Conservation (phyloP, 2,888 invertebrate genomes). For the Folsomia candida region DNA sequence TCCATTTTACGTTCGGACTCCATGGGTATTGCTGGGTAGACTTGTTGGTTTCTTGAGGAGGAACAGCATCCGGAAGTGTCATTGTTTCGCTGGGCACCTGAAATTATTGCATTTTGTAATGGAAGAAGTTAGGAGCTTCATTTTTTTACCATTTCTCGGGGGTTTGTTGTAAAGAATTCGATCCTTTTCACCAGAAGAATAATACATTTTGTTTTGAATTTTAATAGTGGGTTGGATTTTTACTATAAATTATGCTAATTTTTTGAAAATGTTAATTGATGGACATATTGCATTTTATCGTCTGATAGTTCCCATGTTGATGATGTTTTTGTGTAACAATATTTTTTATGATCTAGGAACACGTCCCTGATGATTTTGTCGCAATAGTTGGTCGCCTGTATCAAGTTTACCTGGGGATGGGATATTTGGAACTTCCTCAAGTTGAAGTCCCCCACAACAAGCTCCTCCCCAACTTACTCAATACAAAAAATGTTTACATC, state of each 20-base stretch:
- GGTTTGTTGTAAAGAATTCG: neutral
- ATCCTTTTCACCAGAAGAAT: neutral
- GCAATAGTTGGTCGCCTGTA: constrained; percentile 76
- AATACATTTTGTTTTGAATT: neutral
- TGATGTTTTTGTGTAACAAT: too few relatives aligned
- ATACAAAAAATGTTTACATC: constrained; percentile 91
- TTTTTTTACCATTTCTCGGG: too few relatives aligned
- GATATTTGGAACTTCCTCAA: constrained; percentile 96
- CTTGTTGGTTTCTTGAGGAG: too few relatives aligned
- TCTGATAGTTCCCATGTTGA: too few relatives aligned
- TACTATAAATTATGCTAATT: neutral
- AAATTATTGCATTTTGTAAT: too few relatives aligned
- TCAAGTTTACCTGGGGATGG: constrained; percentile 95
- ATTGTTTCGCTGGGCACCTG: too few relatives aligned
- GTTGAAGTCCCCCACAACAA: constrained; percentile 74
- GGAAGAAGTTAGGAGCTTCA: too few relatives aligned
- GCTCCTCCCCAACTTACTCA: constrained; percentile 72
- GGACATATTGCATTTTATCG: too few relatives aligned
- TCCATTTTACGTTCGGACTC: neutral
- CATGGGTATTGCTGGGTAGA: too few relatives aligned
- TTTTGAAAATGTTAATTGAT: neutral
- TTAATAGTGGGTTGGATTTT: neutral
- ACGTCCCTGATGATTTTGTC: constrained; percentile 66
- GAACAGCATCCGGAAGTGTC: too few relatives aligned
- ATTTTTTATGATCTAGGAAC: constrained; percentile 61